Percentiles rank a stretch among this genome's conserved stretches.
phyloP scores from a whole-genome alignment of 2,113 vertebrate genomes.

The Procapra przewalskii region DNA sequence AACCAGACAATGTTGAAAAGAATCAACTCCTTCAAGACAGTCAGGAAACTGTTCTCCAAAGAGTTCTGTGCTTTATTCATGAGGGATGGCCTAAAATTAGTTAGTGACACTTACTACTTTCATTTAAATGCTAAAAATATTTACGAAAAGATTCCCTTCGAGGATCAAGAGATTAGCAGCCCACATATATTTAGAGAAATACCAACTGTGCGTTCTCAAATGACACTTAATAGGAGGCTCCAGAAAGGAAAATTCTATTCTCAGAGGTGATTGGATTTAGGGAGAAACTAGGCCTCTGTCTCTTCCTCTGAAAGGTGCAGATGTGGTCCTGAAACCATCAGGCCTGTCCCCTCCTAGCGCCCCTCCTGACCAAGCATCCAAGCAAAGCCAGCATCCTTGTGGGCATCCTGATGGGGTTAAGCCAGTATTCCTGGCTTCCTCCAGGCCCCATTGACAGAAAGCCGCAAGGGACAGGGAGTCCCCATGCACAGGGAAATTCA shows the following conservation, averaged over 20 bases:
- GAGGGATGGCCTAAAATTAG: not conserved
- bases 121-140: conserved; percentile 19
- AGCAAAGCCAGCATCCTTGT: fast-evolving
- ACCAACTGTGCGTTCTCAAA: not conserved
- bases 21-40: not conserved
- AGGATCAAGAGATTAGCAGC: not conserved
- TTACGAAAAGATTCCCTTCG: not conserved
- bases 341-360: fast-evolving
- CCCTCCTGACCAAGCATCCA: not conserved
- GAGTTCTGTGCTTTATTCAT: not conserved
- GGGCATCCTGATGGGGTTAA: no score
- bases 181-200: not conserved
- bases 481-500: fast-evolving
- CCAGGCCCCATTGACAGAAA: not conserved
- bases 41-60: not conserved
- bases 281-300: not conserved
- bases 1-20: not conserved
- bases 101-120: not conserved
- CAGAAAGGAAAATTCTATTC: not conserved
- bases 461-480: not conserved
- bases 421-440: not conserved
- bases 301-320: not conserved
- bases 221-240: not conserved
- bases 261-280: not conserved
- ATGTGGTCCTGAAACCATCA: fast-evolving